Percentiles rank a stretch among this genome's conserved stretches.
phyloP scores from a whole-genome alignment of 1,140 invertebrate species.

The Halyomorpha halys region DNA sequence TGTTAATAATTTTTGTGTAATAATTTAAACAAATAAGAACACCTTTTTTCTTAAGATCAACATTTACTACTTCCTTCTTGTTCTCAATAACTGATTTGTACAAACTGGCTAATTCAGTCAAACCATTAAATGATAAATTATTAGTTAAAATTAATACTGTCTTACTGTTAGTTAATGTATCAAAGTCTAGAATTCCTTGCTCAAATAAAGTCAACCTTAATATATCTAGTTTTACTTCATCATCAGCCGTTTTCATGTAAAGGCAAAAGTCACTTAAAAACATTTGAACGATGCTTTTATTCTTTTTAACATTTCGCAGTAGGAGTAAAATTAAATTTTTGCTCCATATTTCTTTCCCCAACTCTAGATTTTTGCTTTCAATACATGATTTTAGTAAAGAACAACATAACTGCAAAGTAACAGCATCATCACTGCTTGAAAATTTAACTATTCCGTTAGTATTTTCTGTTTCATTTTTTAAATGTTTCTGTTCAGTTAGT shows the following conservation, averaged over 20 bases:
- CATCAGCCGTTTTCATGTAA: not conserved
- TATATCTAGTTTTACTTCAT: not conserved
- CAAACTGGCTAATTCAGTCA: not conserved
- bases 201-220: conserved; percentile 1
- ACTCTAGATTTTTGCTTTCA: not conserved
- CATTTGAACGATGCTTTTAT: not conserved
- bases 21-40: not conserved
- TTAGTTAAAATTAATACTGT: conserved; percentile 2
- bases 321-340: not conserved
- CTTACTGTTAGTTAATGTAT: not conserved
- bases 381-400: not conserved
- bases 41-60: conserved; percentile 5
- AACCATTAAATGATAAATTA: conserved; percentile 2
- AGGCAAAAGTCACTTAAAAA: not conserved
- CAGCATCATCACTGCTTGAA: not conserved
- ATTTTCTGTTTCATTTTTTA: not conserved
- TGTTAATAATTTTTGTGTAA: conserved; percentile 8
- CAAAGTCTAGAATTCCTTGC: not conserved
- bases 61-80: not conserved
- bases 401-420: not conserved
- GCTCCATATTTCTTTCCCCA: not conserved
- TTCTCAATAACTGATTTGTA: not conserved
- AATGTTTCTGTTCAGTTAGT: not conserved
- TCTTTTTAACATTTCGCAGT: not conserved
- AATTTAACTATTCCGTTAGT: not conserved